Evolutionary conservation across 2,797 vertebrate genomes (phyloP).

Genomic region (Anniella stebbinsi): DNA sequence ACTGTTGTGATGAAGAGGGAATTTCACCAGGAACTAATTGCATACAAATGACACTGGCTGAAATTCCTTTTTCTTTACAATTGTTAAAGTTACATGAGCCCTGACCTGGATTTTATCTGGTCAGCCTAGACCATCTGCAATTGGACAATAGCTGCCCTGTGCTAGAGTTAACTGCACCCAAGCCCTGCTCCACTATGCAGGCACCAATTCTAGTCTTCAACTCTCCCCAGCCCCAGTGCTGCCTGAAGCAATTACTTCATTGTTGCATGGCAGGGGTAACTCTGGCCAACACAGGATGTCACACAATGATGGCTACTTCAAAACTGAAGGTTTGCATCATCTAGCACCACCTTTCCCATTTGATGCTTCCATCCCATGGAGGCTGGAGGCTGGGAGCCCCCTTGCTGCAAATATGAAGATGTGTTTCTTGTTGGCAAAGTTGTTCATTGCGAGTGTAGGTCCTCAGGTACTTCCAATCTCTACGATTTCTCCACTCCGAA

Average conservation of each 20-base stretch:
- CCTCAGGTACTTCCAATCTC: background rate
- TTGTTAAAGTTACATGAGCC: no score
- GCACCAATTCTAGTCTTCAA: background rate
- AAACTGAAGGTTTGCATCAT: background rate
- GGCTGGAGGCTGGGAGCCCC: background rate
- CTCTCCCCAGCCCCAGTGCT: background rate
- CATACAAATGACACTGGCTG: no score
- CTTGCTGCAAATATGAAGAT: background rate
- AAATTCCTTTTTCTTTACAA: no score
- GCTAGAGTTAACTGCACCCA: no score
- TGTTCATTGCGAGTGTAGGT: background rate
- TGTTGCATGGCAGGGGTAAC: background rate
- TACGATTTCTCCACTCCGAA: background rate
- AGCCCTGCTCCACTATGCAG: background rate
- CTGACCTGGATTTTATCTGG: no score
- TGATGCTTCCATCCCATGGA: background rate
- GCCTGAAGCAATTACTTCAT: background rate
- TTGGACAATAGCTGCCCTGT: no score
- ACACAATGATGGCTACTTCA: background rate
- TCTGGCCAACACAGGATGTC: background rate
- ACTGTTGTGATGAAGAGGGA: no score
- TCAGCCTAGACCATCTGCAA: background rate
- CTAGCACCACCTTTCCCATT: no score
- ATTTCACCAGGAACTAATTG: no score
- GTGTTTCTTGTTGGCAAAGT: background rate